Base-by-base conservation (phyloP, 2,797 vertebrate genomes). In the Hybognathus amarus region DNA sequence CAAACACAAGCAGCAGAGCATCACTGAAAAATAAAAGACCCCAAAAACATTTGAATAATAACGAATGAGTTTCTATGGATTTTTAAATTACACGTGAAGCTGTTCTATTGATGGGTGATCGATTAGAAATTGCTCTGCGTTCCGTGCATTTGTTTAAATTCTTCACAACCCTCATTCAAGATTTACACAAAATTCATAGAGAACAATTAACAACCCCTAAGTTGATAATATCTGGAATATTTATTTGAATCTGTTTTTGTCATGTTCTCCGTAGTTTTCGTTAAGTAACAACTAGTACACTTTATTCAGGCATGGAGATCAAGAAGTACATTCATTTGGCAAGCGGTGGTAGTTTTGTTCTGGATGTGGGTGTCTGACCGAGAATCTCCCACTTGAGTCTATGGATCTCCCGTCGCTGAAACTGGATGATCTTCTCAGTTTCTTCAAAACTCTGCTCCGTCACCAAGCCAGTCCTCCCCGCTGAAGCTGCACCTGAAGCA, bases 401-500 rank as follows among this genome's bases (percentile, higher is more conserved):
- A 5, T 93, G 93, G 86, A 96, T 96, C 92, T 97, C 95, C 6
- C 92, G 63, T 52, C 92, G 92, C 68, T 96, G 96, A 90, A 95
- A 94, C 89, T 95, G 94, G 67, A 96, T 94, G 67, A 97, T 95
- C 79, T 92, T 92, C 82, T 92, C 91, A 0, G 84, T 91, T 91
- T 96, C 96, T 77, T 95, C 91, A 52, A 90, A 88, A 18, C 94
- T 94, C 76, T 95, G 88, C 70, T 93, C 90, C 63, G 80, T 50
- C 79, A 93, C 83, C 77, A 88, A 74, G 22, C 17, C 42, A 24
- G 42, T 6, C 22, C 4, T 75, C 38, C 50, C 38, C 8, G 12
- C 77, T 6, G 83, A 70, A 22, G 69, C 83, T 82, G 68, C 1
- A 12, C 20, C 45, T 66, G 83, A 18, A 38, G 6, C 11, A 71